These are phyloP conservation scores for Tympanuchus pallidicinctus DNA, from an alignment of 2,113 vertebrate genomes.

Conservation along the genomic window DNA sequence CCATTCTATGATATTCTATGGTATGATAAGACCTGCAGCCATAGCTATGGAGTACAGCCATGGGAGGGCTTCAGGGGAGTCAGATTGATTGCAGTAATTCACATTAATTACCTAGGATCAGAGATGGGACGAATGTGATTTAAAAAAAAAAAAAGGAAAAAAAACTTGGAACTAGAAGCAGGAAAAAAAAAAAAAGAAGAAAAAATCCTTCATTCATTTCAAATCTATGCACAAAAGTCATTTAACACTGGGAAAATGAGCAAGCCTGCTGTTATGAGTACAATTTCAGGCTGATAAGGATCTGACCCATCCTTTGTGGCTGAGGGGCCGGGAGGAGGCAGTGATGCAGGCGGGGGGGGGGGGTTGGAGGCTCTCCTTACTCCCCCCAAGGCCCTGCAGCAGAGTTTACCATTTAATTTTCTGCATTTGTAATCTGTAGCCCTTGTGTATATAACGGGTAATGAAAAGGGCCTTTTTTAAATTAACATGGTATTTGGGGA, in stretches of 20 bases:
- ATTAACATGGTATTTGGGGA: slow-evolving; percentile 78
- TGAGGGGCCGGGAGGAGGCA: slow-evolving; percentile 10
- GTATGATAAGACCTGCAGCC: background rate
- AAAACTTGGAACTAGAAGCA: background rate
- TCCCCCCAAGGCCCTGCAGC: slow-evolving; percentile 26
- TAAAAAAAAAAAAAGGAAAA: background rate
- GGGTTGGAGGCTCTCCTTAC: slow-evolving; percentile 44
- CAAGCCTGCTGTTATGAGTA: background rate
- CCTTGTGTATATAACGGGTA: slow-evolving; percentile 69
- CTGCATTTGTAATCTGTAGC: slow-evolving; percentile 71
- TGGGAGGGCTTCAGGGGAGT: background rate
- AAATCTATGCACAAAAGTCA: background rate
- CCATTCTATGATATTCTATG: too few species aligned
- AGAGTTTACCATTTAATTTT: slow-evolving; percentile 77
- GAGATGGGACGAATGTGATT: fast-evolving
- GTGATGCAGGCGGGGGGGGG: slow-evolving; percentile 1
- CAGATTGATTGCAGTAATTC: background rate
- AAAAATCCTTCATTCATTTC: background rate
- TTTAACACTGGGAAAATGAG: background rate
- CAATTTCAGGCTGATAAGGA: slow-evolving; percentile 41
- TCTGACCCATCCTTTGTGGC: slow-evolving; percentile 39
- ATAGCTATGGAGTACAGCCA: background rate
- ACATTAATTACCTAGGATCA: background rate
- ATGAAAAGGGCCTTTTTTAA: slow-evolving; percentile 78
- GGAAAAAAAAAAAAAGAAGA: background rate